Evolutionary conservation across 2,888 invertebrate species (phyloP), one percentile per base, ranked within the genome.

Genomic region (Hirtodrosophila histrioides): DNA sequence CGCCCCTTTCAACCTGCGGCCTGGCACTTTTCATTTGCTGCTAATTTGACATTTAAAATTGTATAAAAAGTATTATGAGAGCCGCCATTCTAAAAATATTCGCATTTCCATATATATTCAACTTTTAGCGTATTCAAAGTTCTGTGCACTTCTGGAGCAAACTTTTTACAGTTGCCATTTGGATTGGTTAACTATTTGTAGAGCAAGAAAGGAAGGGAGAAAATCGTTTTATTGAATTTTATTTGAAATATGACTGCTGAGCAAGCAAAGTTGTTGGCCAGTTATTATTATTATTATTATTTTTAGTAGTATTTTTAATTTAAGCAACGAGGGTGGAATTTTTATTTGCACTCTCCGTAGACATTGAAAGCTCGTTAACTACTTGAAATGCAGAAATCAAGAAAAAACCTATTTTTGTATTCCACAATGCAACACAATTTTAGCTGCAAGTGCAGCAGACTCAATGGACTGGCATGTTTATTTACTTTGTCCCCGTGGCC

Each of bases 41-140:
- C 78, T 86, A 83, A 86, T 86, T 85, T 85, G 88, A 76, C 78
- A 76, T 84, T 66, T 68, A 74, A 67, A 63, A 66, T 71, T 51
- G 12, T 55, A 57, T 65, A 51, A 62, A 55, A 70, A 46, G 57
- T 62, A 27, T 51, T 61, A 58, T 64, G 46, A 51, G 64, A 80
- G 53, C 41, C 23, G 54, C 40, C 68, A 76, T 64, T 77, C 56
- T 45, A 61, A 56, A 39, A 37, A 51, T 23, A 35, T 51, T 11
- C 35, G 11, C 41, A 57, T 40, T 40, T 36, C 50, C 50, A 12
- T 64, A 33, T 53, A n/a, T 10, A 12, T 17, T 37, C 4, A 8
- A 12, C 63, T 54, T 54, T 49, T 53, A 54, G 23, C 49, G 17
- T 50, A 40, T 49, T 49, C 36, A 67, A 75, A 71, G 57, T 63